A percentile compares a stretch with the other conserved stretches of the same genome.
These are phyloP conservation scores for Semaprochilodus insignis DNA, from an alignment of 2,797 vertebrate species.

Conservation along the genomic window DNA sequence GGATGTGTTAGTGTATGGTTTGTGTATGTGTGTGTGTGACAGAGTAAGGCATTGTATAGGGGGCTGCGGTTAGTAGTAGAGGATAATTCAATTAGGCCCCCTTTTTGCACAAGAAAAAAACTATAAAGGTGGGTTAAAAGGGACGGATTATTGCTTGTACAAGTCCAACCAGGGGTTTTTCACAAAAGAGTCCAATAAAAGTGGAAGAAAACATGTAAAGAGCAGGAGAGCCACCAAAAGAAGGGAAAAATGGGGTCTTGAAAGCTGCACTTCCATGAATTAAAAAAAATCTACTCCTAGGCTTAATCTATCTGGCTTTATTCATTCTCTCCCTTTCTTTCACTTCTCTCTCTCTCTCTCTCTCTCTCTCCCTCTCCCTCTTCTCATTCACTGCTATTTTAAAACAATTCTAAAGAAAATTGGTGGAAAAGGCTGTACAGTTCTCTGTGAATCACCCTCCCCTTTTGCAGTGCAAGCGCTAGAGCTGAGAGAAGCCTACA, in stretches of 20 bases:
- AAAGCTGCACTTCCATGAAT: constrained; percentile 76
- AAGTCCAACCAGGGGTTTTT: constrained; percentile 83
- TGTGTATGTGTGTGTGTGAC: constrained; percentile 52
- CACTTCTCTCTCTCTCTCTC: constrained; percentile 21
- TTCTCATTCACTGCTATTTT: constrained; percentile 73
- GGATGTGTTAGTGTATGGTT: constrained; percentile 57
- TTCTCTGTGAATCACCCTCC: constrained; percentile 55
- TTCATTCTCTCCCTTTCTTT: constrained; percentile 38
- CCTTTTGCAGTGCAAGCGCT: constrained; percentile 51
- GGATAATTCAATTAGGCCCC: constrained; percentile 98
- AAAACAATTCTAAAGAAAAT: constrained; percentile 79
- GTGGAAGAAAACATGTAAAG: constrained; percentile 87
- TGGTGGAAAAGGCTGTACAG: constrained; percentile 59
- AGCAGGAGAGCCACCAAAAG: constrained; percentile 72
- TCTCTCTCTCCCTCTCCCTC: constrained; percentile 45
- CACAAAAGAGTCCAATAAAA: constrained; percentile 91
- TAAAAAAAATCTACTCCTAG: constrained; percentile 65
- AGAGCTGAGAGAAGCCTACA: constrained; percentile 57
- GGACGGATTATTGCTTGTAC: constrained; percentile 94
- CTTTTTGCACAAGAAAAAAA: constrained; percentile 74
- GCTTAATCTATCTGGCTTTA: constrained; percentile 62
- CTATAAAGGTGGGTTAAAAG: constrained; percentile 86
- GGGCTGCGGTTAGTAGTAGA: constrained; percentile 74
- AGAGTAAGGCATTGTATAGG: constrained; percentile 59
- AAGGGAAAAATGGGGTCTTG: constrained; percentile 68